phyloP scores from a whole-genome alignment of 2,797 vertebrate genomes.

The Neomorphus geoffroyi region DNA sequence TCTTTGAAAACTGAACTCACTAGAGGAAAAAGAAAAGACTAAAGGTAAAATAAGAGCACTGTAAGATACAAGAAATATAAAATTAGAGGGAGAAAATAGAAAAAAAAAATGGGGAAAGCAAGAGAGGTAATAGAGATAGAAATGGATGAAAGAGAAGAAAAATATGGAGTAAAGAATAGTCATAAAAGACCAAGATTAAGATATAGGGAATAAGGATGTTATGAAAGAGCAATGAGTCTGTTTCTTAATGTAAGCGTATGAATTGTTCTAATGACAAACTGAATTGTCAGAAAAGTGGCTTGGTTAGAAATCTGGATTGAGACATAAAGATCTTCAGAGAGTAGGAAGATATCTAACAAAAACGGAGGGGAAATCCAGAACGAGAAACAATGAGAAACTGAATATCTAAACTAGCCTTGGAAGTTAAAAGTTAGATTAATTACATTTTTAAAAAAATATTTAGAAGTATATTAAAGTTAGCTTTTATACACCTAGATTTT shows the following conservation, averaged over 20 bases:
- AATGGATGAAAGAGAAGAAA: not conserved
- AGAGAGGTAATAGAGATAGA: not conserved
- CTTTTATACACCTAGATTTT: not conserved
- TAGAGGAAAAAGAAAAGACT: not conserved
- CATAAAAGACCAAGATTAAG: not conserved
- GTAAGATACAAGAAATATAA: not conserved
- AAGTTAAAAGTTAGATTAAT: not conserved
- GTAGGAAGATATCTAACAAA: not conserved
- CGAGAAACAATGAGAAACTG: not conserved
- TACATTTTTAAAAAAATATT: not conserved
- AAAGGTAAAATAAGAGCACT: not conserved
- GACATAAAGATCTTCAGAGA: not conserved
- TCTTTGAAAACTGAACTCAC: not conserved
- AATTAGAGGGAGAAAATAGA: not conserved
- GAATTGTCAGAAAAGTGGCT: not conserved
- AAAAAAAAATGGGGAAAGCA: not conserved
- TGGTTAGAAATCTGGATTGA: not conserved
- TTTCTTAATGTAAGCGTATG: not conserved
- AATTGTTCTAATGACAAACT: not conserved
- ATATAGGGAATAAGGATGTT: not conserved
- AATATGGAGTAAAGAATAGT: not conserved
- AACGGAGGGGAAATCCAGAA: not conserved
- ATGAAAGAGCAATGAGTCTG: not conserved
- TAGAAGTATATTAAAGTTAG: not conserved
- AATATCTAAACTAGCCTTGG: not conserved